Base-by-base conservation (phyloP, 2,888 invertebrate genomes). In the Fabriciana adippe region DNA sequence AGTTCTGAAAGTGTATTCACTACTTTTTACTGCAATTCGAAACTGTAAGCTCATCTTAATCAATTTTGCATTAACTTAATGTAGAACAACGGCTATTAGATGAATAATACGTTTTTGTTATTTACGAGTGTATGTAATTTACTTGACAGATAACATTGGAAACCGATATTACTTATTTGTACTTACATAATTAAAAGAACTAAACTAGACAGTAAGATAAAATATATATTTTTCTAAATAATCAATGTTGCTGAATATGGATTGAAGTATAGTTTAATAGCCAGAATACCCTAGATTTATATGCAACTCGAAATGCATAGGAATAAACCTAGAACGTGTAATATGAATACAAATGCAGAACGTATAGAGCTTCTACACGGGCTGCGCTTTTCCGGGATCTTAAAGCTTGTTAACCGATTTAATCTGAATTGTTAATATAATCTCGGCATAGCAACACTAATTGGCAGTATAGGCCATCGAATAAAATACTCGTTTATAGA, bases 351-450 rank as follows among this genome's bases (percentile, higher is more conserved):
- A 66, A 50, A 69, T 66, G 50, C 50, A 59, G 18, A 61, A 26
- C 60, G 35, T 53, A 13, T 55, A 67, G 53, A 56, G 35, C 57
- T 64, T 16, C n/a, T 50, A 51, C 55, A 59, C 31, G 48, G 59
- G 55, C 64, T 54, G 47, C 53, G 54, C 57, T 64, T 67, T 70
- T 70, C 70, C 70, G 55, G 70, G 67, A 70, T 67, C 67, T 54
- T 67, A 70, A 61, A 61, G 53, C 68, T 66, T 65, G 71, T 65
- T 72, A 70, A 68, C 77, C 82, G 83, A 85, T 86, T 83, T 84
- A 86, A 90, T 90, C 86, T 87, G 83, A 87, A 87, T 87, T 84
- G 88, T 86, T 86, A 89, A 89, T 90, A 80, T 81, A 75, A 86
- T 86, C 62, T 81, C 76, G 70, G 77, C 79, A 84, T 85, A 82